phyloP scores from a whole-genome alignment of 2,888 invertebrate genomes.

The Mythimna loreyi region DNA sequence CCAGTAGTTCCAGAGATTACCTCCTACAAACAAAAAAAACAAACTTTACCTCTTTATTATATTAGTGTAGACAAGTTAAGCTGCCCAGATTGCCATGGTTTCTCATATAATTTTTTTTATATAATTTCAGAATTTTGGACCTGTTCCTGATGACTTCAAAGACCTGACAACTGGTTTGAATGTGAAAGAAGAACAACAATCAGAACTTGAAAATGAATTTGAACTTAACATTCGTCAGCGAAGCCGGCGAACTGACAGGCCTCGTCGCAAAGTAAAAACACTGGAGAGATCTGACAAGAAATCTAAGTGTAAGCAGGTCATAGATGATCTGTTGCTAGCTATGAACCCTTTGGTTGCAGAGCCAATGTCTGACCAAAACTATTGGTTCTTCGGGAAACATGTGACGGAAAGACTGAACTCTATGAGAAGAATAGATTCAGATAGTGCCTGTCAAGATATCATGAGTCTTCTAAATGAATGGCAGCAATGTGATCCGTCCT shows the following conservation, averaged over 20 bases:
- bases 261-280: conserved; percentile 67
- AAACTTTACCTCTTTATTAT: too few species aligned
- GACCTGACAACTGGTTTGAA: conserved; percentile 35
- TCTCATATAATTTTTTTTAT: not conserved
- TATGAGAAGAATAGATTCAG: conserved; percentile 79
- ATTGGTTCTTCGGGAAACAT: conserved; percentile 85
- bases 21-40: too few species aligned
- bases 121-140: conserved; percentile 58
- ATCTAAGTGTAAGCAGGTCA: conserved; percentile 75
- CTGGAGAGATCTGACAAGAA: conserved; percentile 58
- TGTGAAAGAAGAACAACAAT: conserved; percentile 75
- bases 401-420: conserved; percentile 79
- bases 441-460: conserved; percentile 78
- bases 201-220: conserved; percentile 68
- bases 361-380: conserved; percentile 65
- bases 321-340: conserved; percentile 79
- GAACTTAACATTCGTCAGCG: conserved; percentile 75
- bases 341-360: conserved; percentile 77
- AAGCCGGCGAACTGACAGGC: conserved; percentile 78
- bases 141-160: conserved; percentile 48
- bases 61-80: too few species aligned
- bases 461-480: conserved; percentile 70
- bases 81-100: not conserved
- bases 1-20: too few species aligned
- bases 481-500: conserved; percentile 27